Base-by-base conservation (phyloP, 1,140 invertebrate species). In the Plutomurus gul region DNA sequence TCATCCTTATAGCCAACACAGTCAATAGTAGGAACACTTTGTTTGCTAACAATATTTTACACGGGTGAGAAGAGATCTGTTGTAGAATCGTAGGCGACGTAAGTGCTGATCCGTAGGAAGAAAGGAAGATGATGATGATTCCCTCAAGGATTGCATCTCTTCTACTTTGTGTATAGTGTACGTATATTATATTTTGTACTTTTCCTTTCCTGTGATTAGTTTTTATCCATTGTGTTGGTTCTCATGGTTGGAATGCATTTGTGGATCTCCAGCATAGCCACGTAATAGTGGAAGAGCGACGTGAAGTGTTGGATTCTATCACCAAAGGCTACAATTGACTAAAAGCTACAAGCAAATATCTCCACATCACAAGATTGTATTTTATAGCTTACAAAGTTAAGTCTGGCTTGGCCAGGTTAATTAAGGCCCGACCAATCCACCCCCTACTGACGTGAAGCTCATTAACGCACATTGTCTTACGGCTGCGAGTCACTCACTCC, bases 381-480 rank as follows among this genome's bases (percentile, higher is more conserved):
- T 65, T 65, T 65, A 65, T 65, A 65, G 56, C 56, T 65, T 65
- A 65, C 11, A 65, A 36, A 65, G 56, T 65, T 65, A 65, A 65
- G 56, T 65, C 36, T 65, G 56, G 56, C 56, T 65, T 65, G 18
- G 30, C 13, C 56, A 25, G 49, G 33, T 56, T 76, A 76, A 76
- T 76, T 76, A 76, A 76, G 75, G 47, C 56, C 11, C 75, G 13
- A 4, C 22, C 47, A 60, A 76, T 60, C 75, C 75, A 76, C 75
- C 75, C 75, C 75, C 75, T 76, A 56, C 75, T 65, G 75, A 76
- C 75, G 30, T 60, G 75, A 60, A 76, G 33, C 75, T 76, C 75
- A 76, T 76, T 76, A 76, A 76, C 75, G 75, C 49, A 60, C 75
- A 76, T 76, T 76, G 75, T 76, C 75, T 76, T 76, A 76, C 75